phyloP scores from a whole-genome alignment of 2,797 vertebrate species.

The Tokudaia muenninki region DNA sequence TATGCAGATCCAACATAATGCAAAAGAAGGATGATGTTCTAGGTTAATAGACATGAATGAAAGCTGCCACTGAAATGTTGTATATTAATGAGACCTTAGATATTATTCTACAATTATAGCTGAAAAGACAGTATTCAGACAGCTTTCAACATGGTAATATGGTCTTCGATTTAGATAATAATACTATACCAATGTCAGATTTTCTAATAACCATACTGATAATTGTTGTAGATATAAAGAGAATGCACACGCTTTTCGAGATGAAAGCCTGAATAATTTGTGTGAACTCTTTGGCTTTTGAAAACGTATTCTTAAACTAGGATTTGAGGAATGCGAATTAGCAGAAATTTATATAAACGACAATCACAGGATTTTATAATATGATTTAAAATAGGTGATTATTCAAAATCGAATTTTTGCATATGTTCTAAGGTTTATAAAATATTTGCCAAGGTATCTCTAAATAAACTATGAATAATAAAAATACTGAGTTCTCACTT shows the following conservation, averaged over 20 bases:
- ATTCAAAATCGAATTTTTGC: background rate
- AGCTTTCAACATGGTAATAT: background rate
- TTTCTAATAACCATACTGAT: background rate
- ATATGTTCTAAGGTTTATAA: slow-evolving; percentile 7
- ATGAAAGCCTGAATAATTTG: background rate
- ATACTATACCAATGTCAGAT: background rate
- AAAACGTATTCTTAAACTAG: background rate
- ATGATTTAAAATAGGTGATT: background rate
- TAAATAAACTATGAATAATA: slow-evolving; percentile 38
- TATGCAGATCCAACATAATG: background rate
- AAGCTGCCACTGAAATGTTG: background rate
- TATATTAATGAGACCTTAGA: background rate
- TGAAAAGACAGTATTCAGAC: background rate
- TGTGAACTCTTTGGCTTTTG: slow-evolving; percentile 30
- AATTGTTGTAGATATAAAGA: background rate
- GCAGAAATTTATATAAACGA: background rate
- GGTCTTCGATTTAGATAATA: background rate
- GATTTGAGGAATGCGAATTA: background rate
- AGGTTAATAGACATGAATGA: background rate
- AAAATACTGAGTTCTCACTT: background rate
- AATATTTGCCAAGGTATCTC: background rate
- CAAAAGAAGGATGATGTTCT: background rate
- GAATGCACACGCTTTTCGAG: background rate
- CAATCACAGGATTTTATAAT: background rate
- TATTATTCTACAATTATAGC: slow-evolving; percentile 2